Conservation (phyloP, 2,113 vertebrate genomes). For the Phrynosoma platyrhinos region DNA sequence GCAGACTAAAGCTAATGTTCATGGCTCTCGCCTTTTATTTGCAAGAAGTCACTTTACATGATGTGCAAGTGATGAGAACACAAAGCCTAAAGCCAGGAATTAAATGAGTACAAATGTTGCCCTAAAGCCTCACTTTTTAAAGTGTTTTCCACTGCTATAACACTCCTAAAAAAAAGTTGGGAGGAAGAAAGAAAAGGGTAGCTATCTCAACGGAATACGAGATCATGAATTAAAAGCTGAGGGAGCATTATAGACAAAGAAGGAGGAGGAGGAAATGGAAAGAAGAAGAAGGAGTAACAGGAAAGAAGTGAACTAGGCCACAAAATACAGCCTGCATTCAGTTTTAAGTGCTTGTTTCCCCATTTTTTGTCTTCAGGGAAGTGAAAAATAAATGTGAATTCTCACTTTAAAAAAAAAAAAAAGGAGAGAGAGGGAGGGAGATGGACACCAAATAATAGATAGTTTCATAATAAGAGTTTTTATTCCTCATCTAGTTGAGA, state of each 20-base stretch:
- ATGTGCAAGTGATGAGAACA: background rate
- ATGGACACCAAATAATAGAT: background rate
- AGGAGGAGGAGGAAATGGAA: background rate
- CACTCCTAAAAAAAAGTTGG: background rate
- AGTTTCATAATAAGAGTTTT: background rate
- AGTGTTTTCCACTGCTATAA: background rate
- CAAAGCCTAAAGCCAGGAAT: background rate
- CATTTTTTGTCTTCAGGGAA: conserved; percentile 8
- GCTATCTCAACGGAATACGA: background rate
- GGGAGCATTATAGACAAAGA: background rate
- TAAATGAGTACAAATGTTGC: background rate
- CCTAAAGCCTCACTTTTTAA: conserved; percentile 3
- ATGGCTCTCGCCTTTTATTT: background rate
- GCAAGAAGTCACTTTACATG: background rate
- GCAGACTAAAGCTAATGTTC: rapidly evolving
- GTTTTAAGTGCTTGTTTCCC: background rate
- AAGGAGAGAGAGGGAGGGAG: too few species aligned
- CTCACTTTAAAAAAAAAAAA: background rate
- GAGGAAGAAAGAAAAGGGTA: background rate
- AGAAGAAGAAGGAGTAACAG: background rate
- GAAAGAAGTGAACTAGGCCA: conserved; percentile 4
- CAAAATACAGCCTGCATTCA: background rate
- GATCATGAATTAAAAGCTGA: background rate
- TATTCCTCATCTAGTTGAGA: background rate
- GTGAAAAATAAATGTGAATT: background rate